These are phyloP conservation scores for Xenus cinereus DNA, from an alignment of 2,113 vertebrate species.

Conservation along the genomic window DNA sequence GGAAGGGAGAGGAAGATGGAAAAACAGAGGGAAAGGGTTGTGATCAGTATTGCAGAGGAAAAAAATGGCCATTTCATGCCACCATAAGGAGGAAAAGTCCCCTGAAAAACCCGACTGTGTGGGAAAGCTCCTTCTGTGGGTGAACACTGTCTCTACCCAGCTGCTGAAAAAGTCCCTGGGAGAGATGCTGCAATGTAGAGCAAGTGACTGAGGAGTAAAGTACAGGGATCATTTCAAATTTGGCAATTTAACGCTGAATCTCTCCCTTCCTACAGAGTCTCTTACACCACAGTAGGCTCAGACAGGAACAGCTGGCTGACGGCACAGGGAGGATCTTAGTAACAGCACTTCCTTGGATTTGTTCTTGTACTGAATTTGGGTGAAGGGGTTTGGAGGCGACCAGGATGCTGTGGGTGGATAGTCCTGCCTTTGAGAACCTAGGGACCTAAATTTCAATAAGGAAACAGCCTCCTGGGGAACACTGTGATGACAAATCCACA, in stretches of 20 bases:
- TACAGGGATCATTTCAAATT: neutral
- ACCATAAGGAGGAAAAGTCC: neutral
- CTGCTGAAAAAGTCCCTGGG: neutral
- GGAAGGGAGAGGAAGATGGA: neutral
- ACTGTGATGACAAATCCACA: neutral
- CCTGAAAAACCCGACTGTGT: neutral
- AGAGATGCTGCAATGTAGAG: neutral
- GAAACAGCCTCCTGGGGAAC: neutral
- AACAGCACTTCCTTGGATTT: neutral
- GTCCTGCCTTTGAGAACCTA: neutral
- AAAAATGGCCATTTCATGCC: neutral
- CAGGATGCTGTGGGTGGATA: neutral
- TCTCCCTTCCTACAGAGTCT: neutral
- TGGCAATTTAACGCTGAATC: neutral
- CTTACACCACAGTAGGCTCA: neutral
- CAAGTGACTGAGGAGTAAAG: neutral
- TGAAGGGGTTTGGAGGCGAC: neutral
- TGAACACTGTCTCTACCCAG: neutral
- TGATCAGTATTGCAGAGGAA: neutral
- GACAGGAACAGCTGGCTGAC: neutral
- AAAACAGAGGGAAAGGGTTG: neutral
- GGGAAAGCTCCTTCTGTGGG: neutral
- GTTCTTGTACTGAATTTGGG: neutral
- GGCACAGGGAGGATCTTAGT: neutral
- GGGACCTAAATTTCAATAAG: neutral